These are phyloP conservation scores for Leptopilina myrica DNA, from an alignment of 2,888 invertebrate species.

Conservation along the genomic window DNA sequence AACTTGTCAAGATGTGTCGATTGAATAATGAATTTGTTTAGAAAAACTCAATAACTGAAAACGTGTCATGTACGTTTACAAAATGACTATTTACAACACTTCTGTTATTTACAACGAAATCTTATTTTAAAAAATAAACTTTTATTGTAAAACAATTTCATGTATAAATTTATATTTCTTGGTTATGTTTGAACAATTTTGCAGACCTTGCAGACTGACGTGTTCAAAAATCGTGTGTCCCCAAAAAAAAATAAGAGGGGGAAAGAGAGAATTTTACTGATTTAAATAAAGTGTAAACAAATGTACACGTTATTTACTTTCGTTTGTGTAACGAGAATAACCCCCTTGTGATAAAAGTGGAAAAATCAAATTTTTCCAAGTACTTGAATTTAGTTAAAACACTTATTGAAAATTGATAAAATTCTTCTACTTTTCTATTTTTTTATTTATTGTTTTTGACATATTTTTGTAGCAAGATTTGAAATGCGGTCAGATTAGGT, in stretches of 20 bases:
- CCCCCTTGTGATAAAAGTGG: too few relatives aligned
- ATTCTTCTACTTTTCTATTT: too few relatives aligned
- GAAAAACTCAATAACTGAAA: background rate
- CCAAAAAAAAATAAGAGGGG: constrained; percentile 4
- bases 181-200: constrained; percentile 19
- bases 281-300: background rate
- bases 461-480: background rate
- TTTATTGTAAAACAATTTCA: constrained; percentile 1
- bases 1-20: background rate
- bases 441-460: background rate
- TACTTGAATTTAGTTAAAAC: too few relatives aligned
- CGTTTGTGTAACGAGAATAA: background rate
- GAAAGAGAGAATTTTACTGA: constrained; percentile 5
- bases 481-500: background rate
- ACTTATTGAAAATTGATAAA: too few relatives aligned
- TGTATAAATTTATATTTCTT: background rate
- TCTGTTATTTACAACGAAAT: background rate
- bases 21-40: constrained; percentile 20
- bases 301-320: background rate
- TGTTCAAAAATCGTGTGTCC: constrained; percentile 2
- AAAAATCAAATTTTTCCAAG: too few relatives aligned
- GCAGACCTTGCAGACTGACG: constrained; percentile 19
- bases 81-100: background rate
- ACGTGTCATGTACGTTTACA: constrained; percentile 4
- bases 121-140: constrained; percentile 8